A percentile compares a stretch with the other conserved stretches of the same genome.
phyloP scores from a whole-genome alignment of 2,888 invertebrate species.

The Megalurothrips usitatus region DNA sequence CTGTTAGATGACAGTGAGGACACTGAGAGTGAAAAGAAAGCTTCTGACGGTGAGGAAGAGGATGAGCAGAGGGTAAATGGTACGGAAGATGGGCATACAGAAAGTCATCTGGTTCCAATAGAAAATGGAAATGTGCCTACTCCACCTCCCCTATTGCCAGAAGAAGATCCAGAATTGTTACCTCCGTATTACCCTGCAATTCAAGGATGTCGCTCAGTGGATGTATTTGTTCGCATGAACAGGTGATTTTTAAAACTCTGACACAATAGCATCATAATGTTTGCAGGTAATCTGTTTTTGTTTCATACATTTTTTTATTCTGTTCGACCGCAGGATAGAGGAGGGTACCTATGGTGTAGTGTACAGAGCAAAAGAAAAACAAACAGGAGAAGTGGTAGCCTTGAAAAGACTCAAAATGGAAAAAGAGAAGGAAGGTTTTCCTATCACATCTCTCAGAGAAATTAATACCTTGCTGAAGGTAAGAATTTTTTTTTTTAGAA shows the following conservation, averaged over 20 bases:
- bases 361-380: slow-evolving; percentile 91
- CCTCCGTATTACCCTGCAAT: slow-evolving; percentile 83
- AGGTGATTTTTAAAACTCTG: slow-evolving; percentile 41
- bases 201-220: slow-evolving; percentile 93
- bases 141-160: slow-evolving; percentile 34
- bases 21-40: slow-evolving; percentile 42
- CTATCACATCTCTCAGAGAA: slow-evolving; percentile 95
- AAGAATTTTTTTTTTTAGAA: slow-evolving; percentile 33
- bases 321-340: slow-evolving; percentile 64
- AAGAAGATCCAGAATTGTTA: slow-evolving; percentile 36
- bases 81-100: neutral
- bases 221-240: slow-evolving; percentile 97
- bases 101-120: neutral
- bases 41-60: slow-evolving; percentile 13
- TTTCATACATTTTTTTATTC: too few relatives aligned
- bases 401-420: slow-evolving; percentile 99
- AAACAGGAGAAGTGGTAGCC: slow-evolving; percentile 96
- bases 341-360: slow-evolving; percentile 99
- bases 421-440: slow-evolving; percentile 98
- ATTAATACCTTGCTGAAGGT: slow-evolving; percentile 94
- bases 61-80: slow-evolving; percentile 18
- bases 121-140: slow-evolving; percentile 22
- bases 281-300: too few relatives aligned
- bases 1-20: slow-evolving; percentile 49
- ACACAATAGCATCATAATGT: neutral